Evolutionary conservation across 2,113 vertebrate species (phyloP), one percentile per base, ranked within the genome.

Genomic region (Cyprinodon variegatus): DNA sequence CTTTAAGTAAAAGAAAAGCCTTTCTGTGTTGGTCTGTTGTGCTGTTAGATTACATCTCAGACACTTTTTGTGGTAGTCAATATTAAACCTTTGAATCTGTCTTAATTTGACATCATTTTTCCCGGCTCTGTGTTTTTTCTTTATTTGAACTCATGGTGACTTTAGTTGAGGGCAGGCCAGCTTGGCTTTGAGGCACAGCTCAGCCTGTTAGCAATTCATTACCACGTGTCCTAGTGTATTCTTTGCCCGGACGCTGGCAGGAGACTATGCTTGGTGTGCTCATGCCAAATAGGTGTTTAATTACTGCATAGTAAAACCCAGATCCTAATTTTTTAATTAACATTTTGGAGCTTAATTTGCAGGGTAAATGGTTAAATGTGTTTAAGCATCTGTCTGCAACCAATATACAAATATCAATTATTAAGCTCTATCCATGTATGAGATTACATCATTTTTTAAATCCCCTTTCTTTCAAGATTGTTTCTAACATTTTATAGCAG

Each of bases 281-380:
- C 75, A 80, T 86, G 88, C 90, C 91, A 90, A 86, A 83, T 87
- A 78, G 78, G 77, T 65, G 76, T 73, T 72, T 82, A 87, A 74
- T 81, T 79, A 83, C 82, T 83, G 76, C 63, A 43, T 61, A 46
- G 12, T 45, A 40, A 53, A 70, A 72, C 37, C 12, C 81, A 76
- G 84, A 69, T 68, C 65, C 67, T 72, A 40, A 66, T 63, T 61
- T 69, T 65, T 45, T n/a, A 14, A 29, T 48, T 48, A 68, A 50
- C 11, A 13, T 65, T 72, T 40, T 22, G 22, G 22, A 38, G 15
- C 37, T 65, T 45, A 14, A 7, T 5, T 61, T 20, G 5, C 29
- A 46, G 60, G 20, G 60, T 15, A 3, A 9, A 11, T 48, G n/a
- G 22, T 65, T 12, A 77, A 68, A 78, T 61, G 15, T 60, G 10